These are phyloP conservation scores for Oncorhynchus mykiss DNA, from an alignment of 2,113 vertebrate genomes.

Conservation along the genomic window DNA sequence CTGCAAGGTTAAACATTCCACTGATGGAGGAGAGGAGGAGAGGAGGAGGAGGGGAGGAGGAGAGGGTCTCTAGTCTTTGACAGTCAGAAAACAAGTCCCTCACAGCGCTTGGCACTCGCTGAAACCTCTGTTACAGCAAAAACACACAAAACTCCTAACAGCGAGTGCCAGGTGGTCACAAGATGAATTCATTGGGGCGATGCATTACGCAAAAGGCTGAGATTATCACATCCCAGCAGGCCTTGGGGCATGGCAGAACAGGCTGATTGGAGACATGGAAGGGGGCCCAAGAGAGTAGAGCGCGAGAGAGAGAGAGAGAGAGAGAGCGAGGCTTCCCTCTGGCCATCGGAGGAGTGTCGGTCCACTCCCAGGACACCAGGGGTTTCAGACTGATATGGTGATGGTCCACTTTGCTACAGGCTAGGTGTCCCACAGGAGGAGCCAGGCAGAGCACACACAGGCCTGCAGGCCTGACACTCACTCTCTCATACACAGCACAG, in stretches of 20 bases:
- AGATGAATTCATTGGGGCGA: constrained; percentile 72
- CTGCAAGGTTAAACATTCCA: constrained; percentile 69
- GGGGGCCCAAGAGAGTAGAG: constrained; percentile 51
- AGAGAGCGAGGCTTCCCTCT: constrained; percentile 64
- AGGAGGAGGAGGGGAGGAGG: constrained; percentile 39
- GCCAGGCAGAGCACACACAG: constrained; percentile 62
- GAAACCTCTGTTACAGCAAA: constrained; percentile 59
- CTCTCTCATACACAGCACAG: neutral
- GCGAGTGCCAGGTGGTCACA: constrained; percentile 72
- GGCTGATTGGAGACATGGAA: constrained; percentile 70
- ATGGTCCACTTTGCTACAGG: constrained; percentile 73
- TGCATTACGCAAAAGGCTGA: constrained; percentile 69
- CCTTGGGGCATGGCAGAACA: constrained; percentile 59
- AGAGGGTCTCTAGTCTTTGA: constrained; percentile 53
- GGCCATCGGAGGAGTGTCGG: constrained; percentile 53
- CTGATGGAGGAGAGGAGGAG: constrained; percentile 52
- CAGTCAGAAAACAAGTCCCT: constrained; percentile 70
- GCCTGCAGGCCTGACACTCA: constrained; percentile 55
- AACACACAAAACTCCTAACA: constrained; percentile 34
- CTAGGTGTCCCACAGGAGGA: constrained; percentile 69
- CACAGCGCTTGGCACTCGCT: constrained; percentile 56
- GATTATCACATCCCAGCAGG: constrained; percentile 66
- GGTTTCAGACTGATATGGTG: constrained; percentile 52
- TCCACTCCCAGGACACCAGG: neutral
- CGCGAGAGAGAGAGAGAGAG: constrained; percentile 38